Evolutionary conservation across 2,797 vertebrate species (phyloP), one percentile per base, ranked within the genome.

Genomic region (Onychomys leucogaster): DNA sequence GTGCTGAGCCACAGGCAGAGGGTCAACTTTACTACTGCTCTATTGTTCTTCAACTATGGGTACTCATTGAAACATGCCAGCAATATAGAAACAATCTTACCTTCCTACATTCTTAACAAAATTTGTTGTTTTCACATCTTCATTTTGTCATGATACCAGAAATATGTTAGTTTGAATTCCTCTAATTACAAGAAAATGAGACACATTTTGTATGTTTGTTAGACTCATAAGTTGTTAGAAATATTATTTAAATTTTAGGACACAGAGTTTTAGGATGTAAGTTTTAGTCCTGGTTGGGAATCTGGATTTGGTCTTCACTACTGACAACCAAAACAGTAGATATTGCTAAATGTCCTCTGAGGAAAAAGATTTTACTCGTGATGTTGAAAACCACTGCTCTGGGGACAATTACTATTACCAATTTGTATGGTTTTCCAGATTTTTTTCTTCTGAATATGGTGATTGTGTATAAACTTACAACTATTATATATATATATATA

Each of bases 281-380:
- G 14, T 91, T 91, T 95, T 89, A 34, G 88, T 94, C 49, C 6
- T 91, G 46, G 94, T 57, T 94, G n/a, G 49, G 55, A 88, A 95
- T 88, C 59, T 94, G 84, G 80, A 84, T 29, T 19, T 57, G 27
- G 43, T 76, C 17, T 92, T 92, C 5, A 84, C 69, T 14, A 94
- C 29, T 81, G 65, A 93, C 67, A 95, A 83, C 34, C 19, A 73
- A 83, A 63, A 88, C 43, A 67, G 37, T 23, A 77, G 85, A 90
- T 11, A 67, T 4, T 91, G 78, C 46, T 65, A 61, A 77, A 27
- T 82, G n/a, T 91, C 67, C 63, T 63, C n/a, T 17, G 12, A 69
- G 41, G 52, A 91, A 65, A 93, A 95, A 82, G 21, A 9, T 3
- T 14, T 3, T 0, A 61, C 7, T 21, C 10, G 6, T 8, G 25